These are phyloP conservation scores for Sinohyriopsis cumingii DNA, from an alignment of 2,888 invertebrate genomes.

Conservation along the genomic window DNA sequence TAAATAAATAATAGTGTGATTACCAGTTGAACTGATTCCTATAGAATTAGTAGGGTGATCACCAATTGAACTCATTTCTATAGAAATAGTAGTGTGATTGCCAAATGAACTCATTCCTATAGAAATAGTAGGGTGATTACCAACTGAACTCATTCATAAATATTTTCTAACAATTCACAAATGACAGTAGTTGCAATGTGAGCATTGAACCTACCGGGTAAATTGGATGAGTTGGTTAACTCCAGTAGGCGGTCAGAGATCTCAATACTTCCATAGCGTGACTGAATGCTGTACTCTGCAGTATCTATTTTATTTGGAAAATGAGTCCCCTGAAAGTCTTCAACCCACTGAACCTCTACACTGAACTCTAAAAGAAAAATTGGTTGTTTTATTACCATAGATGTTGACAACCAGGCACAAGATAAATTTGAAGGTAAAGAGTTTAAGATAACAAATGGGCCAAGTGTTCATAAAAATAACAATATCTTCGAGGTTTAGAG, in stretches of 20 bases:
- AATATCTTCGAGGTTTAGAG: no score
- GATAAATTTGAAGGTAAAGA: no score
- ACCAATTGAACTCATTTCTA: no score
- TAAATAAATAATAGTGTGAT: no score
- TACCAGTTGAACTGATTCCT: not conserved
- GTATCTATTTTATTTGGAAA: slow-evolving; percentile 54
- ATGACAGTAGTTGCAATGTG: not conserved
- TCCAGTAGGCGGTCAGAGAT: slow-evolving; percentile 34
- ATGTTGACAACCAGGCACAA: no score
- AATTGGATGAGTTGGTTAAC: slow-evolving; percentile 40
- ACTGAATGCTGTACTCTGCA: slow-evolving; percentile 28
- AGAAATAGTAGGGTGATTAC: no score
- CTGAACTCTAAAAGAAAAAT: slow-evolving; percentile 53
- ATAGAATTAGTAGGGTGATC: no score
- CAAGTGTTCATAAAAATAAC: no score
- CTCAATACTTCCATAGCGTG: slow-evolving; percentile 37
- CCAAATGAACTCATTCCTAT: not conserved
- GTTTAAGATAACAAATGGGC: no score
- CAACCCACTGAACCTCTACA: slow-evolving; percentile 57
- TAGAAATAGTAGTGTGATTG: no score
- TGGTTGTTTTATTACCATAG: not conserved
- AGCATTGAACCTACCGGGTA: slow-evolving; percentile 44
- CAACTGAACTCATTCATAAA: no score
- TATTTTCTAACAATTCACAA: not conserved
- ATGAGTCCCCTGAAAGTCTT: slow-evolving; percentile 45